These are phyloP conservation scores for Polyommatus icarus DNA, from an alignment of 2,888 invertebrate species.

Conservation along the genomic window DNA sequence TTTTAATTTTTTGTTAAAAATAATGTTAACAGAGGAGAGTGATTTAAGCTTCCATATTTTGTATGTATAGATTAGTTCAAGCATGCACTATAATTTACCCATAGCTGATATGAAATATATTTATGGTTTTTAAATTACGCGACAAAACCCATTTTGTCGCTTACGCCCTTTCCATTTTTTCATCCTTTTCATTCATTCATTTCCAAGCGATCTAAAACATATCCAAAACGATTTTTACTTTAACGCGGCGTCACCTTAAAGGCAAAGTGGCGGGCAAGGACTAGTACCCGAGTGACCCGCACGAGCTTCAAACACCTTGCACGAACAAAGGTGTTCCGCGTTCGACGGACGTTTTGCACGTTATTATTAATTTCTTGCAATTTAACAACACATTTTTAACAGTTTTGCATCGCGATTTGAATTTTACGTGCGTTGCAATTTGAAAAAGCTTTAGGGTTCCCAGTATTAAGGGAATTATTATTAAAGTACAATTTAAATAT, in stretches of 20 bases:
- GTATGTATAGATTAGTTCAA: too few relatives aligned
- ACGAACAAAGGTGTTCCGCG: conserved; percentile 31
- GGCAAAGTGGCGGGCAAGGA: background rate
- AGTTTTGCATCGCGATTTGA: background rate
- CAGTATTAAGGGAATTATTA: background rate
- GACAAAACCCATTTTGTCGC: too few relatives aligned
- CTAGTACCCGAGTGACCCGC: background rate
- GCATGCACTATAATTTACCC: too few relatives aligned
- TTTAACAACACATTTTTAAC: conserved; percentile 14
- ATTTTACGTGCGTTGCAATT: conserved; percentile 11
- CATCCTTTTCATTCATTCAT: too few relatives aligned
- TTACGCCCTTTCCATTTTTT: too few relatives aligned
- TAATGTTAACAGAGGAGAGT: too few relatives aligned
- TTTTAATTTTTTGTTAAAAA: too few relatives aligned
- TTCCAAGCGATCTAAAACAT: too few relatives aligned
- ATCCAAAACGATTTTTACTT: too few relatives aligned
- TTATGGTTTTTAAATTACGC: too few relatives aligned
- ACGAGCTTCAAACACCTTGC: conserved; percentile 26
- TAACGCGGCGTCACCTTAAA: background rate
- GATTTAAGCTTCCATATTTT: too few relatives aligned
- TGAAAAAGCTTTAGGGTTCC: background rate
- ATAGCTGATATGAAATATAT: too few relatives aligned
- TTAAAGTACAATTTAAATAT: background rate
- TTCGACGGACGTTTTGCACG: conserved; percentile 34
- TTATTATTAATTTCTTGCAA: conserved; percentile 68